Evolutionary conservation across 2,113 vertebrate species (phyloP).

Genomic region (Brienomyrus brachyistius): DNA sequence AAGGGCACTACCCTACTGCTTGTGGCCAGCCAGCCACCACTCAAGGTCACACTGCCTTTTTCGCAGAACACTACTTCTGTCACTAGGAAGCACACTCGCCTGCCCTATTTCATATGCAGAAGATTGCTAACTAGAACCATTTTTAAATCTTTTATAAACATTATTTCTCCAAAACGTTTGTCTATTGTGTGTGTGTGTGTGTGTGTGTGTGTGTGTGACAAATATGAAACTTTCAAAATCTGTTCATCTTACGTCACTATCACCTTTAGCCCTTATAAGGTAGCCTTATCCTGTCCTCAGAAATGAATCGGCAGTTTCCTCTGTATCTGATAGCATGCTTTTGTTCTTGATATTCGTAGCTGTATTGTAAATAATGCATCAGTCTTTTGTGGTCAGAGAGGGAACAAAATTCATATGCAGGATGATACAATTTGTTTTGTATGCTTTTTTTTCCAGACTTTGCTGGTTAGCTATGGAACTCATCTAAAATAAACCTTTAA

Average conservation of each 20-base stretch:
- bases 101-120: background rate
- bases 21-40: background rate
- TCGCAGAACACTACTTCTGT: background rate
- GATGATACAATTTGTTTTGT: background rate
- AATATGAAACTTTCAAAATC: slow-evolving; percentile 9
- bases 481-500: background rate
- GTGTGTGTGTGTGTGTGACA: background rate
- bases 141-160: background rate
- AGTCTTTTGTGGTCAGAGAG: background rate
- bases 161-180: background rate
- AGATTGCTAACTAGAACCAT: background rate
- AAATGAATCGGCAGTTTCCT: slow-evolving; percentile 3
- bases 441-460: background rate
- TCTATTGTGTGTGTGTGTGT: background rate
- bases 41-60: background rate
- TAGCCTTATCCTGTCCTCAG: background rate
- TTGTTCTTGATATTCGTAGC: background rate
- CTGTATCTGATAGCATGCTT: background rate
- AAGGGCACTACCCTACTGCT: background rate
- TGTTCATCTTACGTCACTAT: background rate
- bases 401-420: background rate
- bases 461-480: background rate
- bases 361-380: background rate
- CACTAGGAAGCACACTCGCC: background rate
- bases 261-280: background rate